A percentile compares a stretch with the other conserved stretches of the same genome.
Evolutionary conservation across 2,888 invertebrate species (phyloP).

Genomic region (Ypsolopha scabrella): DNA sequence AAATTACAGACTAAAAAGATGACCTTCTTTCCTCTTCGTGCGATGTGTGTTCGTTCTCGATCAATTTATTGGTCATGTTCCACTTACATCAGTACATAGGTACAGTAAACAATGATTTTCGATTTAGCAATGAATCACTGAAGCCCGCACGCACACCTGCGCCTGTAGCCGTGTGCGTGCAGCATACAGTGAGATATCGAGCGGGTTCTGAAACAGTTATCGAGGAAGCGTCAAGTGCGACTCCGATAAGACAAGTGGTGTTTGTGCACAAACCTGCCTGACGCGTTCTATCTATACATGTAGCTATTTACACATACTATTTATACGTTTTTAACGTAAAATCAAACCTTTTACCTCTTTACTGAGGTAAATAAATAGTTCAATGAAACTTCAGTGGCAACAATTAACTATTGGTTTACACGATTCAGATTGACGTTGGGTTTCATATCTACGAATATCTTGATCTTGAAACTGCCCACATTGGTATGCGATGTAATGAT

Average conservation of each 20-base stretch:
- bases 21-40: no score
- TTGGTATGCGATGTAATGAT: no score
- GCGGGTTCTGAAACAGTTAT: slow-evolving; percentile 14
- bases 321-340: not conserved
- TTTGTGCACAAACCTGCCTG: slow-evolving; percentile 6
- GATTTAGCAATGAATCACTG: not conserved
- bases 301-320: not conserved
- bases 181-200: slow-evolving; percentile 10
- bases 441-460: no score
- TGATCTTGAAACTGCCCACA: no score
- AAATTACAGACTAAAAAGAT: no score
- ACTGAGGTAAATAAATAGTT: no score
- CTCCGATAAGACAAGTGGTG: slow-evolving; percentile 12
- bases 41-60: not conserved
- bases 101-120: not conserved
- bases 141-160: not conserved
- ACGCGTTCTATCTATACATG: no score
- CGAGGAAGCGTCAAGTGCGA: slow-evolving; percentile 12
- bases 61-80: not conserved
- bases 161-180: not conserved
- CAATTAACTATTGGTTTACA: no score
- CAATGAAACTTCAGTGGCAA: no score
- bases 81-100: no score
- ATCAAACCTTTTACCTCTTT: no score
- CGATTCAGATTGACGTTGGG: no score